Conservation (phyloP, 2,888 invertebrate species). For the Eupithecia vulgata region DNA sequence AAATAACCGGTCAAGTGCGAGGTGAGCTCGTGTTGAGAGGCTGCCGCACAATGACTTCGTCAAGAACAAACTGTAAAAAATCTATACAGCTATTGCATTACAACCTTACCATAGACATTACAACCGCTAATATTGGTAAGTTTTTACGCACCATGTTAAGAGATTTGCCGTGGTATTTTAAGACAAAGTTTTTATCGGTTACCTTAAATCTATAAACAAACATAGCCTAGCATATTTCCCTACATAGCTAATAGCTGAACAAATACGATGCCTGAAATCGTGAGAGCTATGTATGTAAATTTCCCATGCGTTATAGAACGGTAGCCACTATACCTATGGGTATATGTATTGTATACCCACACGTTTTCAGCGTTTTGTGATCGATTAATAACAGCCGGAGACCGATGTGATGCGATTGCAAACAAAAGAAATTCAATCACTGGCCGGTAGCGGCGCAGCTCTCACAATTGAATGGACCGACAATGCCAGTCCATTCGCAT, state of each 20-base stretch:
- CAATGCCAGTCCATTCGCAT: conserved; percentile 30
- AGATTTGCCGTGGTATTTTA: not conserved
- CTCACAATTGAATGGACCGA: not conserved
- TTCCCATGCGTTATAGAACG: not conserved
- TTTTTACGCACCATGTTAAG: not conserved
- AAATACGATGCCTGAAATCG: not conserved
- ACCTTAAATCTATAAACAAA: not conserved
- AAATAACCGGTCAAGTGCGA: not conserved
- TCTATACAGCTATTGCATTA: not conserved
- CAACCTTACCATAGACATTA: no score
- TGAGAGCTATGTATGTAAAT: not conserved
- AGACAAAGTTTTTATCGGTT: not conserved
- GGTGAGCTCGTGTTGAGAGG: not conserved
- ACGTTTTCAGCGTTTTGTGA: not conserved
- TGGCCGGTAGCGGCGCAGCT: conserved; percentile 31
- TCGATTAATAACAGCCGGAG: conserved; percentile 9
- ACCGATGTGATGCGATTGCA: conserved; percentile 22
- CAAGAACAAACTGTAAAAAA: not conserved
- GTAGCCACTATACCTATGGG: no score
- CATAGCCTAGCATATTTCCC: no score
- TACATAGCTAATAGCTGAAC: not conserved
- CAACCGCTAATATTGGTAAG: not conserved
- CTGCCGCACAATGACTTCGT: not conserved
- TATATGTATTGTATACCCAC: no score
- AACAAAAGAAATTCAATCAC: conserved; percentile 51